Percentiles rank a stretch among this genome's conserved stretches.
phyloP scores from a whole-genome alignment of 2,113 vertebrate species.

The Gobius niger region DNA sequence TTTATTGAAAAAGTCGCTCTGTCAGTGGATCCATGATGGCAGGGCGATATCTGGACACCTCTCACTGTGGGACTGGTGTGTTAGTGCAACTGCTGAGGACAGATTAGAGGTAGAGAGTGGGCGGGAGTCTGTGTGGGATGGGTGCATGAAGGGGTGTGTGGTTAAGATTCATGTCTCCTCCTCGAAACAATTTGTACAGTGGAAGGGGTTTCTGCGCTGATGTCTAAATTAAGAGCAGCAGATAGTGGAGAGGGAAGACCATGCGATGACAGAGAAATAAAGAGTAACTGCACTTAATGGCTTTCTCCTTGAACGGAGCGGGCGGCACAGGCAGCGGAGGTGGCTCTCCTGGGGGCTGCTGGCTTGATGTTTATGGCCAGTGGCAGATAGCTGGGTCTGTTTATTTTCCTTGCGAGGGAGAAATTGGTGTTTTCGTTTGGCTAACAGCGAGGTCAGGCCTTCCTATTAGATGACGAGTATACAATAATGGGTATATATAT shows the following conservation, averaged over 20 bases:
- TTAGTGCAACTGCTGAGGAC: constrained; percentile 54
- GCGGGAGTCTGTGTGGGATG: constrained; percentile 55
- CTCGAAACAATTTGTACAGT: constrained; percentile 32
- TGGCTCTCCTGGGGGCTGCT: constrained; percentile 34
- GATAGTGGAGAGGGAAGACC: background rate
- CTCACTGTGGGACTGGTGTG: constrained; percentile 52
- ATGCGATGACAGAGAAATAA: background rate
- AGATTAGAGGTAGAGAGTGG: constrained; percentile 64
- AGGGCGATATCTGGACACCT: constrained; percentile 27
- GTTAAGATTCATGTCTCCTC: constrained; percentile 45
- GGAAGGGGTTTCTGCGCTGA: background rate
- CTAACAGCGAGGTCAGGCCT: constrained; percentile 38
- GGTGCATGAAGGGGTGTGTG: constrained; percentile 36
- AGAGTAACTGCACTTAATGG: constrained; percentile 17
- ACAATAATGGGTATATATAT: background rate
- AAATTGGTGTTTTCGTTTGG: constrained; percentile 51
- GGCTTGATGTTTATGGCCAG: constrained; percentile 53
- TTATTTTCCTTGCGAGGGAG: constrained; percentile 66
- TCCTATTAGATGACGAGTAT: constrained; percentile 60
- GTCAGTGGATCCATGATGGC: constrained; percentile 38
- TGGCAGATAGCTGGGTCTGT: constrained; percentile 39
- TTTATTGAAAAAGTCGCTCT: no score
- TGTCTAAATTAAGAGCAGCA: background rate
- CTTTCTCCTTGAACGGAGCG: constrained; percentile 17
- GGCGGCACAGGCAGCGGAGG: constrained; percentile 20